phyloP scores from a whole-genome alignment of 2,797 vertebrate genomes.

The Mormyrops attenuatus region DNA sequence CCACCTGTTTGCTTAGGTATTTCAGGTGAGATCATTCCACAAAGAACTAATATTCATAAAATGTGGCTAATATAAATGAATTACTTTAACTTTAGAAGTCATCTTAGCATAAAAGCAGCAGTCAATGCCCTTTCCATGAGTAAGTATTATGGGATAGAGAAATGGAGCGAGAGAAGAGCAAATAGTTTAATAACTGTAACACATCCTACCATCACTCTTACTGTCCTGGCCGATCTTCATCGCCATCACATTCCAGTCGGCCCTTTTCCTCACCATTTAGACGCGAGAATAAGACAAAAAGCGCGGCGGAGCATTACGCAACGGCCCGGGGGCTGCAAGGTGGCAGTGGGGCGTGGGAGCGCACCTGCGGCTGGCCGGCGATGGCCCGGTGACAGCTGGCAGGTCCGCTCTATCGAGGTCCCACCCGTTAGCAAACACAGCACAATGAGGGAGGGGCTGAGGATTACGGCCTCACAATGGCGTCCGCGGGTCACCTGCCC shows the following conservation, averaged over 20 bases:
- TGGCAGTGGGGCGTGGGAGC: constrained; percentile 34
- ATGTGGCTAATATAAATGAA: not conserved
- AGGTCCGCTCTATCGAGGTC: not conserved
- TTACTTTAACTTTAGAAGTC: not conserved
- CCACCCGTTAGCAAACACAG: constrained; percentile 9
- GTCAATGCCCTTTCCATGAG: not conserved
- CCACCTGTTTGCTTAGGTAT: not conserved
- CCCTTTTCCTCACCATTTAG: not conserved
- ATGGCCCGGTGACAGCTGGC: constrained; percentile 35
- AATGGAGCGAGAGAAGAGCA: not conserved
- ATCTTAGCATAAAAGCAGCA: not conserved
- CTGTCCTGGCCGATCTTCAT: constrained; percentile 31
- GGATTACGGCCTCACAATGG: not conserved
- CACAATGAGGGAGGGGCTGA: not conserved
- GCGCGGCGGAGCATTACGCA: not conserved
- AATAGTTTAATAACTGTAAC: not conserved
- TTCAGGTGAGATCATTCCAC: not conserved
- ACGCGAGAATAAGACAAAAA: not conserved
- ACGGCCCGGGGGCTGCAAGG: not conserved
- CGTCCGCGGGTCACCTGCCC: not conserved
- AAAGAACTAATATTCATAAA: not conserved
- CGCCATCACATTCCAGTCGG: not conserved
- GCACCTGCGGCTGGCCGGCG: constrained; percentile 24
- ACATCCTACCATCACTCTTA: constrained; percentile 40
- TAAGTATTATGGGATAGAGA: not conserved